Evolutionary conservation across 2,888 invertebrate species (phyloP).

Genomic region (Lobophora halterata): DNA sequence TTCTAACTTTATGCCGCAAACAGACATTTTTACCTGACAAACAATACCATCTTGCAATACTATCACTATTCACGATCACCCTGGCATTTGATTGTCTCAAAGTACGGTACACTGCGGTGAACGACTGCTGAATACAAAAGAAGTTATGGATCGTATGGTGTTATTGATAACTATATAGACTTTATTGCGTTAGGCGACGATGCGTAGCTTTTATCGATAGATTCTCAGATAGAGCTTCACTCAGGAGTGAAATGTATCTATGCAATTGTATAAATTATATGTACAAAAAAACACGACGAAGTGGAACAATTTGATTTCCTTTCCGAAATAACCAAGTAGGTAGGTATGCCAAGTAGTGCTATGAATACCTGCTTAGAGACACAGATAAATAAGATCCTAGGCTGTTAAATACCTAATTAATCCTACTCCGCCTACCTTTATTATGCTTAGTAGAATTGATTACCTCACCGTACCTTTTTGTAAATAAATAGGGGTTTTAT

Average conservation of each 20-base stretch:
- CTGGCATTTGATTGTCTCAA: constrained; percentile 18
- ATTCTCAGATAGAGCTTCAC: constrained; percentile 13
- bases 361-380: too few relatives aligned
- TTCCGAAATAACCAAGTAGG: too few relatives aligned
- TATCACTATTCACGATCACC: constrained; percentile 21
- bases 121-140: constrained; percentile 33
- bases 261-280: constrained; percentile 2
- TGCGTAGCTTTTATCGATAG: constrained; percentile 24
- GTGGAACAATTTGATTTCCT: too few relatives aligned
- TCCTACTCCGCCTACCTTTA: too few relatives aligned
- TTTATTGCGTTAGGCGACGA: constrained; percentile 30
- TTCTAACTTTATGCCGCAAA: too few relatives aligned
- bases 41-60: constrained; percentile 33
- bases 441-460: too few relatives aligned
- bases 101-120: constrained; percentile 17
- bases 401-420: too few relatives aligned
- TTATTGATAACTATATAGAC: constrained; percentile 40
- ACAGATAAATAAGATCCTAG: too few relatives aligned
- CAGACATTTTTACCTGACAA: constrained; percentile 38
- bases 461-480: too few relatives aligned
- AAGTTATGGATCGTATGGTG: constrained; percentile 18
- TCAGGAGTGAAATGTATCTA: constrained; percentile 10
- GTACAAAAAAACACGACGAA: too few relatives aligned
- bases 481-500: too few relatives aligned
- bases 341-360: too few relatives aligned